phyloP scores from a whole-genome alignment of 2,797 vertebrate genomes.

The Acrossocheilus fasciatus region DNA sequence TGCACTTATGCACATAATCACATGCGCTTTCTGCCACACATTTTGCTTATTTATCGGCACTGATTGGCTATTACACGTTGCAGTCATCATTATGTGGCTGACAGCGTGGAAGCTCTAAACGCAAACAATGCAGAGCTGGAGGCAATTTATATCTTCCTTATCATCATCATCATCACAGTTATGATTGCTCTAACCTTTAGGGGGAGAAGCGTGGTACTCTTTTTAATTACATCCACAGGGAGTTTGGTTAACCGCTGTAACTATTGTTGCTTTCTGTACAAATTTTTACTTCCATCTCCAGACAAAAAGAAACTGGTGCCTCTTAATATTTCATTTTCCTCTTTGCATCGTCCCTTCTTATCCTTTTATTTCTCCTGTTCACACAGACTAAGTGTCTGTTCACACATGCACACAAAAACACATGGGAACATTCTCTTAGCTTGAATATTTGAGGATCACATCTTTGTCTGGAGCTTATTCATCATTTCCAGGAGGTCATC shows the following conservation, averaged over 20 bases:
- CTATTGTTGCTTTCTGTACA: constrained; percentile 51
- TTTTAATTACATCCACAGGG: constrained; percentile 68
- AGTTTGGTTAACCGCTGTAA: constrained; percentile 55
- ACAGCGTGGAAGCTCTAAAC: constrained; percentile 44
- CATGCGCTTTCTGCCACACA: constrained; percentile 14
- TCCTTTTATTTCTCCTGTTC: constrained; percentile 47
- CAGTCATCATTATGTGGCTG: constrained; percentile 45
- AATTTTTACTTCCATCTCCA: constrained; percentile 28
- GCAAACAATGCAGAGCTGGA: constrained; percentile 53
- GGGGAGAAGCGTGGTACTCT: constrained; percentile 50
- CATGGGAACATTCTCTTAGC: background rate
- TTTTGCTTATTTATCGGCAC: constrained; percentile 6
- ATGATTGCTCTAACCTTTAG: constrained; percentile 73
- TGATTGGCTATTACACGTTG: constrained; percentile 54
- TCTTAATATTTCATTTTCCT: constrained; percentile 29
- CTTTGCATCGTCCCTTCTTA: background rate
- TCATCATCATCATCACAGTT: constrained; percentile 67
- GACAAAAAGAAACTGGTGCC: constrained; percentile 1
- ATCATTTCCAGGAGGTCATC: constrained; percentile 18
- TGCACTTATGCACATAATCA: constrained; percentile 37
- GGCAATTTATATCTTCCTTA: constrained; percentile 62
- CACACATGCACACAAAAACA: background rate
- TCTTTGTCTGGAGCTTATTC: constrained; percentile 23
- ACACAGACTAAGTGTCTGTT: background rate
- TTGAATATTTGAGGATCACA: constrained; percentile 6